Evolutionary conservation across 2,113 vertebrate species (phyloP).

Genomic region (Perognathus longimembris): DNA sequence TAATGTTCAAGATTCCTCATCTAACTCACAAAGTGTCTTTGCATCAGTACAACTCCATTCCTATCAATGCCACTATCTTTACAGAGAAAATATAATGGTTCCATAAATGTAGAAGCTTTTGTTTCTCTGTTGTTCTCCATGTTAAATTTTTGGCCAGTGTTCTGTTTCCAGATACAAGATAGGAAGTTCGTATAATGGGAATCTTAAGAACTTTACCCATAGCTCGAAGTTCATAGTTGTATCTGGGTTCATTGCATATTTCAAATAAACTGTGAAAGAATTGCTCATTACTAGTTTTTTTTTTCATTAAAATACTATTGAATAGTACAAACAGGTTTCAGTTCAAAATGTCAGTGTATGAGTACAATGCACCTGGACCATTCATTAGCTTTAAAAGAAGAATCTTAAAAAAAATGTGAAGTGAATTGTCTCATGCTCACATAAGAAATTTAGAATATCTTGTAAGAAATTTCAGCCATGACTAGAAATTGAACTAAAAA

Average conservation of each 20-base stretch:
- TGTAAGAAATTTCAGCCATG: background rate
- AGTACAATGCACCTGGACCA: too few species aligned
- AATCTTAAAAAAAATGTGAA: background rate
- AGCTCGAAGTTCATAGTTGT: background rate
- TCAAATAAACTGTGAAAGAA: too few species aligned
- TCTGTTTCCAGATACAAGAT: background rate
- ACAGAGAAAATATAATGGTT: fast-evolving
- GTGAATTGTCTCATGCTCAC: background rate
- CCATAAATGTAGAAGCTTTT: background rate
- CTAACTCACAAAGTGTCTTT: background rate
- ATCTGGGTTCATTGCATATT: background rate
- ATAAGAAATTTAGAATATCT: background rate
- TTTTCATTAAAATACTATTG: too few species aligned
- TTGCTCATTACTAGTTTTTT: too few species aligned
- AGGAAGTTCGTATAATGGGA: background rate
- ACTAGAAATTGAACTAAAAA: background rate
- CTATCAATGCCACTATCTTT: background rate
- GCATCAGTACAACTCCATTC: background rate
- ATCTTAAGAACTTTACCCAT: background rate
- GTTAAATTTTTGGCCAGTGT: background rate
- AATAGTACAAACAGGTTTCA: too few species aligned
- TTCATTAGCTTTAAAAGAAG: background rate
- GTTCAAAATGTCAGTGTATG: too few species aligned
- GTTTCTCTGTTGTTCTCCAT: background rate
- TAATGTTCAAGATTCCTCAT: background rate